phyloP scores from a whole-genome alignment of 2,113 vertebrate species.

The Apus apus region DNA sequence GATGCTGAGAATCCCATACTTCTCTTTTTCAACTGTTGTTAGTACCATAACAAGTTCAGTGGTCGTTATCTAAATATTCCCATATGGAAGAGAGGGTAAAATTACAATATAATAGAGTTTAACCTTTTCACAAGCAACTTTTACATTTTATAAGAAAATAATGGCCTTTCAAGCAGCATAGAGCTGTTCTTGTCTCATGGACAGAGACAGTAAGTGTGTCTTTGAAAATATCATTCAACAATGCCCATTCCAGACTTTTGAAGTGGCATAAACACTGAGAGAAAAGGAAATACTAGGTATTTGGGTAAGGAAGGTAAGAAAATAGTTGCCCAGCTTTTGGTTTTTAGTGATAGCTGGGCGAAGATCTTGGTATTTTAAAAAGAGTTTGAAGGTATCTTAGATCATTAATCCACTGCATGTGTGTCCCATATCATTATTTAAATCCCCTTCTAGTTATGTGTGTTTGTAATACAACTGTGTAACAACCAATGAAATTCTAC shows the following conservation, averaged over 20 bases:
- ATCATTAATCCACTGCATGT: neutral
- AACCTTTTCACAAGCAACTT: neutral
- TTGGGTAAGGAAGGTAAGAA: neutral
- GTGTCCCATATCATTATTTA: neutral
- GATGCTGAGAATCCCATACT: neutral
- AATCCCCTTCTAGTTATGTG: neutral
- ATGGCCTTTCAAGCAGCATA: neutral
- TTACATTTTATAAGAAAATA: neutral
- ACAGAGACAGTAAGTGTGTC: rapidly evolving
- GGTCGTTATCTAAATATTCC: neutral
- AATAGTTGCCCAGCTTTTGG: neutral
- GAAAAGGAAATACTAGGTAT: neutral
- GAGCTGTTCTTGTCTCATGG: neutral
- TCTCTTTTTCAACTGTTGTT: neutral
- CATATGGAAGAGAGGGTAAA: neutral
- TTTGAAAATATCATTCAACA: neutral
- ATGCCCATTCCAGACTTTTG: neutral
- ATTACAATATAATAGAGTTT: neutral
- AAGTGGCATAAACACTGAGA: neutral
- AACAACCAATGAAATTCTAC: neutral
- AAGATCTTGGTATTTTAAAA: neutral
- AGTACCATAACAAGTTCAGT: neutral
- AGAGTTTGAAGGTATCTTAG: neutral
- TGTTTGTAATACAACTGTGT: neutral
- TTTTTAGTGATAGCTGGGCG: neutral